Base-by-base conservation (phyloP, 1,140 invertebrate species). In the Sarcophaga peregrina region DNA sequence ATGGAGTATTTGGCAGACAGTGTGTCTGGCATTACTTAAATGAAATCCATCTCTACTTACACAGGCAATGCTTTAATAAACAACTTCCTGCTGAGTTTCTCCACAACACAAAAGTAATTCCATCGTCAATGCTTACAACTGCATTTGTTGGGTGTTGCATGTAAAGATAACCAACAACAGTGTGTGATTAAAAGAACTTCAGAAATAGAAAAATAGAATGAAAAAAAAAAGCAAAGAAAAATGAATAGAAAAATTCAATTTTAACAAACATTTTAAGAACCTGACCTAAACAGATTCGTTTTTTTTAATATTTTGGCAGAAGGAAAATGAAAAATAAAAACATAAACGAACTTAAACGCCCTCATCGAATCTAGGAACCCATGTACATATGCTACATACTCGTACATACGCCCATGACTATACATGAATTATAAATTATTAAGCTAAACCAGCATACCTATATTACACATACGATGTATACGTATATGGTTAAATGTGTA, bases 211-310 rank as follows among this genome's bases (percentile, higher is more conserved):
- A n/a, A n/a, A n/a, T n/a, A n/a, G n/a, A n/a, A 37, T 37, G n/a
- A n/a, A 62, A 62, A 11, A 62, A 62, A 5, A 7, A 1, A 13
- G n/a, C 54, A 15, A 15, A n/a, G n/a, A n/a, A n/a, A 62, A 62
- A 68, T 25, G 8, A 25, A 68, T 20, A 17, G 17, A 37, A 37
- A 37, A 37, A 37, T 37, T 37, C 25, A 2, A 25, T 20, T 68
- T 68, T 20, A 7, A 68, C 62, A 68, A 68, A 68, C n/a, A 68
- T 25, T 58, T 58, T 68, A 68, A 25, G 17, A 68, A 68, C 54
- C 54, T 62, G n/a, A 68, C 62, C 7, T 25, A 68, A 25, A 68
- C 62, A 68, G 62, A 68, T 8, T 68, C 25, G 1, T 37, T 37
- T 37, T 37, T 37, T 4, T 4, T 37, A 2, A 2, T 37, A 2